Evolutionary conservation across 2,113 vertebrate species (phyloP).

Genomic region (Cepphus grylle): DNA sequence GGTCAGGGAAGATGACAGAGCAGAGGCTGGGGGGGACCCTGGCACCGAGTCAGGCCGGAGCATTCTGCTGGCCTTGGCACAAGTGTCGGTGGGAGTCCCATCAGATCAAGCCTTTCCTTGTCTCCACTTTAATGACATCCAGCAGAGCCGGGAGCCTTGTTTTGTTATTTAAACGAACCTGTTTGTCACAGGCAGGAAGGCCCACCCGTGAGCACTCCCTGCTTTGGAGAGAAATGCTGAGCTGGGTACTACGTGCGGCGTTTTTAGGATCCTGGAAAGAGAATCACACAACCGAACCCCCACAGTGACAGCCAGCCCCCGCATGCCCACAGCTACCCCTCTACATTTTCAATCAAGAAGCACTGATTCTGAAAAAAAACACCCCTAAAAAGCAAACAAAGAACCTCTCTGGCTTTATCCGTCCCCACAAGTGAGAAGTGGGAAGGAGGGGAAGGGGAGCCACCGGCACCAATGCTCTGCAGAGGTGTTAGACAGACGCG

Average conservation of each 20-base stretch:
- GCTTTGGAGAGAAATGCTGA: neutral
- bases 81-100: neutral
- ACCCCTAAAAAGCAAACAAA: neutral
- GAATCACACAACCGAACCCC: neutral
- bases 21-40: neutral
- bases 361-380: neutral
- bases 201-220: neutral
- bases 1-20: rapidly evolving
- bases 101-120: neutral
- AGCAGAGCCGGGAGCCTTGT: neutral
- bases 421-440: neutral
- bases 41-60: neutral
- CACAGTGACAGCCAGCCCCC: neutral
- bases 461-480: rapidly evolving
- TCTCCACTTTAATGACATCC: neutral
- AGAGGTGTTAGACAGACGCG: neutral
- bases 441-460: neutral
- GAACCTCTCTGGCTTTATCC: neutral
- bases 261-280: neutral
- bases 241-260: neutral
- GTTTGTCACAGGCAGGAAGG: neutral
- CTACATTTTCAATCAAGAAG: rapidly evolving
- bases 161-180: neutral
- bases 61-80: neutral
- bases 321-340: rapidly evolving